Evolutionary conservation across 2,113 vertebrate genomes (phyloP), one percentile per base, ranked within the genome.

Genomic region (Carassius gibelio): DNA sequence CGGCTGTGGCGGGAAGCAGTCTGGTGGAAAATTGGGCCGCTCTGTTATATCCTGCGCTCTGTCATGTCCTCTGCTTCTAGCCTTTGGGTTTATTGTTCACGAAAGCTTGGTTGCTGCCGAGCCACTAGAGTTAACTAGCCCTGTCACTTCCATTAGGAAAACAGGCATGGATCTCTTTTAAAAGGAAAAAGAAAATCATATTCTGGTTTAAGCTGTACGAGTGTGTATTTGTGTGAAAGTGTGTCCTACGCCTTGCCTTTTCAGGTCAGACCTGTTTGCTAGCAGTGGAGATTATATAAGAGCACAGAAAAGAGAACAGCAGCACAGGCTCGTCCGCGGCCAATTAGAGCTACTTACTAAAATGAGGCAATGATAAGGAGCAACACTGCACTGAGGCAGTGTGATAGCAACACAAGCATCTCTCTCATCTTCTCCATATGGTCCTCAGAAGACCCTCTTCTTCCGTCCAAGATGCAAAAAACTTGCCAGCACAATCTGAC

Each of bases 1-100:
- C 42, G n/a, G 38, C 61, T 75, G 69, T 30, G 34, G 64, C 13
- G 26, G 48, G 84, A 89, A 84, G 91, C 93, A 93, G 90, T 86
- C 88, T 93, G 91, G 91, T 91, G 93, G 92, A 94, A 94, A 94
- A 94, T 93, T 93, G 94, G 92, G 93, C 93, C 89, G 87, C 92
- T 91, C 87, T 89, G 91, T 91, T 92, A 92, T 93, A 92, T 92
- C 80, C 48, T 36, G 80, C 5, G 38, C 78, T 45, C 77, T 81
- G 78, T 81, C 78, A 66, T 81, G 75, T 81, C 92, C 89, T 75
- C 89, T 89, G 90, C 89, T 90, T 91, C 89, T 92, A 92, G 92
- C 92, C 89, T 92, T 91, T 89, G 85, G 88, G 88, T 94, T 94
- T 94, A 94, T 94, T 91, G 91, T 89, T 92, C 91, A 77, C 93